Percentiles rank a stretch among this genome's conserved stretches.
phyloP scores from a whole-genome alignment of 2,797 vertebrate genomes.

The Sebastes nivosus region DNA sequence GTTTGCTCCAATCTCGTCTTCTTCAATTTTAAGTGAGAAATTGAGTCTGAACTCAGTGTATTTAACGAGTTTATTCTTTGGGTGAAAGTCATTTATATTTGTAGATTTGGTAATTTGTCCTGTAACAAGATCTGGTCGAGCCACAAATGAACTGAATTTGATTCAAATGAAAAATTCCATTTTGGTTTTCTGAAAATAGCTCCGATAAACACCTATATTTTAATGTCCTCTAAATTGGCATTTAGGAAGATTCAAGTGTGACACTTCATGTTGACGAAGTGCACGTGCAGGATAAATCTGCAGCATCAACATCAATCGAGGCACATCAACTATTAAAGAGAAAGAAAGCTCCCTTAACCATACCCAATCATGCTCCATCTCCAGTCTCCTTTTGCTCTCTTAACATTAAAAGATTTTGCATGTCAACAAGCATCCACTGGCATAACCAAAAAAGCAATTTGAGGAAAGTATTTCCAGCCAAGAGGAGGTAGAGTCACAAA shows the following conservation, averaged over 20 bases:
- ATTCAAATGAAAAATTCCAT: not conserved
- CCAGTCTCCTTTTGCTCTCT: slow-evolving; percentile 12
- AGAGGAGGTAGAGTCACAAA: slow-evolving; percentile 38
- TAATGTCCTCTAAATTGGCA: not conserved
- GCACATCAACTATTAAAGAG: slow-evolving; percentile 22
- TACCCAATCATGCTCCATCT: slow-evolving; percentile 15
- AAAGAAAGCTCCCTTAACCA: slow-evolving; percentile 1
- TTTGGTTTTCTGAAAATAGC: not conserved
- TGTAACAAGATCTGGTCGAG: not conserved
- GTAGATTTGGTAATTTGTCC: not conserved
- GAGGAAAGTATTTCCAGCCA: slow-evolving; percentile 26
- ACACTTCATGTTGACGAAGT: slow-evolving; percentile 44
- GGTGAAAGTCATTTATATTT: not conserved
- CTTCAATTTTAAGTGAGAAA: not conserved
- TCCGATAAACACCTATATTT: not conserved
- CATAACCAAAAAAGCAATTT: slow-evolving; percentile 31
- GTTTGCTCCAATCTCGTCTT: no score
- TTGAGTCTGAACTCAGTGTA: not conserved
- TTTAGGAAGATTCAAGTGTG: slow-evolving; percentile 28
- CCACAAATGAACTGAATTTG: not conserved
- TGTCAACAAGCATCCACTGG: slow-evolving; percentile 39
- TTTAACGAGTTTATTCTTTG: not conserved
- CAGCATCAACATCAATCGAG: slow-evolving; percentile 31
- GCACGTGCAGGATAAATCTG: slow-evolving; percentile 39
- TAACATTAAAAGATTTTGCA: slow-evolving; percentile 37